These are phyloP conservation scores for Lepidurus apus DNA, from an alignment of 1,140 invertebrate genomes.

Conservation along the genomic window DNA sequence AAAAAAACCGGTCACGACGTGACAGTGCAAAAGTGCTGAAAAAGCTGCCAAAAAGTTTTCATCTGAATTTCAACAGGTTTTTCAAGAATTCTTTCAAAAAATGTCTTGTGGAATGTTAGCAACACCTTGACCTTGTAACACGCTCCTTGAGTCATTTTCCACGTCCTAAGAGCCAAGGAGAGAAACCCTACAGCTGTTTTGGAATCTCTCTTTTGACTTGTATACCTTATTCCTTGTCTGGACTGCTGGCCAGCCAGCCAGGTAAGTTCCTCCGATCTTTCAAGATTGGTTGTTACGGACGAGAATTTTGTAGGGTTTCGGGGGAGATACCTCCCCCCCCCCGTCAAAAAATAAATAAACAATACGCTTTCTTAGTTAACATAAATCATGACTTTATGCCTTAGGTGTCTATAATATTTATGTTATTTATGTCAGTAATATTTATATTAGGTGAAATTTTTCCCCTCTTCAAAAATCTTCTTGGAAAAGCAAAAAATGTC, in stretches of 20 bases:
- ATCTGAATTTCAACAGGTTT: neutral
- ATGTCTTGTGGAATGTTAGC: neutral
- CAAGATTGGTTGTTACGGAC: too few species aligned
- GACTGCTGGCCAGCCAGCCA: neutral
- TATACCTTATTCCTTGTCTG: neutral
- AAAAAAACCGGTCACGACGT: neutral
- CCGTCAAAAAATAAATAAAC: too few species aligned
- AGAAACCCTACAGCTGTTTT: neutral
- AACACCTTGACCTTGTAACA: conserved; percentile 21
- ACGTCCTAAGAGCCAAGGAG: neutral
- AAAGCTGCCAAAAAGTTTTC: neutral
- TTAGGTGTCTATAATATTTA: too few species aligned
- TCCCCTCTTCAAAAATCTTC: too few species aligned
- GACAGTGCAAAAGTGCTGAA: neutral
- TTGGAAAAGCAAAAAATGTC: neutral
- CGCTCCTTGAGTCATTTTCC: neutral
- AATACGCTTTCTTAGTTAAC: too few species aligned
- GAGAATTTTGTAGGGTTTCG: too few species aligned
- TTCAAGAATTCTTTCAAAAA: neutral
- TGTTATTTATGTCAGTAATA: too few species aligned
- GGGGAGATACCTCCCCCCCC: too few species aligned
- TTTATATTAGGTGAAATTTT: too few species aligned
- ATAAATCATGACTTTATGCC: too few species aligned
- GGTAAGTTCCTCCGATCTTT: neutral
- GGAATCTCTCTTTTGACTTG: neutral